Evolutionary conservation across 2,797 vertebrate genomes (phyloP).

Genomic region (Australoheros facetus): DNA sequence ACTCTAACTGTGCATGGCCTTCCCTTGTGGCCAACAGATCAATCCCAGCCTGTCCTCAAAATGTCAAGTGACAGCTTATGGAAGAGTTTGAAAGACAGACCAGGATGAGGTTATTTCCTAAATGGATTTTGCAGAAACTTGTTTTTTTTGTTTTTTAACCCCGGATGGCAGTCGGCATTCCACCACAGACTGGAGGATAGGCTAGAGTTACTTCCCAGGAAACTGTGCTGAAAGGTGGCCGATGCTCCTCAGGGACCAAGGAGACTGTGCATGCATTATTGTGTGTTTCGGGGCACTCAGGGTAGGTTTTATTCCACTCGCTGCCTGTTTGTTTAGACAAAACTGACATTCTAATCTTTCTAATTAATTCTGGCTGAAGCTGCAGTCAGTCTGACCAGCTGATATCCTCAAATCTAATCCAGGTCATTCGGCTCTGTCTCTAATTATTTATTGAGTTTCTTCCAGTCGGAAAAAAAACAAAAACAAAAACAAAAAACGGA

Average conservation of each 20-base stretch:
- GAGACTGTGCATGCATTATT: background rate
- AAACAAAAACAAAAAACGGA: background rate
- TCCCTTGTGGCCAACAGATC: constrained; percentile 65
- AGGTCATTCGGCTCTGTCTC: constrained; percentile 63
- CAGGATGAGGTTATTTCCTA: constrained; percentile 58
- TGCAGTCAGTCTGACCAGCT: constrained; percentile 53
- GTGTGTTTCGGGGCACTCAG: constrained; percentile 1
- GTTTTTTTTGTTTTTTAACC: background rate
- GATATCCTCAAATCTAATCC: constrained; percentile 72
- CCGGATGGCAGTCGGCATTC: constrained; percentile 31
- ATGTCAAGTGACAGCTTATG: constrained; percentile 68
- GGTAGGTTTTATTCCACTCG: constrained; percentile 26
- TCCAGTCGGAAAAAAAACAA: constrained; percentile 14
- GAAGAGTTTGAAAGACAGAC: constrained; percentile 51
- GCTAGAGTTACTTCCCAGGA: constrained; percentile 52
- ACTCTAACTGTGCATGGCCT: constrained; percentile 54
- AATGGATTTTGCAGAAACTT: constrained; percentile 59
- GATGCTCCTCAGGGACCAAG: background rate
- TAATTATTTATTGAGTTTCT: constrained; percentile 78
- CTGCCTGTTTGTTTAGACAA: constrained; percentile 54
- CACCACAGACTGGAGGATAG: constrained; percentile 25
- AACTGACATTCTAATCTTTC: constrained; percentile 67
- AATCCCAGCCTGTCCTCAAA: constrained; percentile 70
- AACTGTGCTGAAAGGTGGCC: constrained; percentile 42
- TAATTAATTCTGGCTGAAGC: constrained; percentile 71